Evolutionary conservation across 2,797 vertebrate genomes (phyloP), one percentile per base, ranked within the genome.

Genomic region (Tokudaia muenninki): DNA sequence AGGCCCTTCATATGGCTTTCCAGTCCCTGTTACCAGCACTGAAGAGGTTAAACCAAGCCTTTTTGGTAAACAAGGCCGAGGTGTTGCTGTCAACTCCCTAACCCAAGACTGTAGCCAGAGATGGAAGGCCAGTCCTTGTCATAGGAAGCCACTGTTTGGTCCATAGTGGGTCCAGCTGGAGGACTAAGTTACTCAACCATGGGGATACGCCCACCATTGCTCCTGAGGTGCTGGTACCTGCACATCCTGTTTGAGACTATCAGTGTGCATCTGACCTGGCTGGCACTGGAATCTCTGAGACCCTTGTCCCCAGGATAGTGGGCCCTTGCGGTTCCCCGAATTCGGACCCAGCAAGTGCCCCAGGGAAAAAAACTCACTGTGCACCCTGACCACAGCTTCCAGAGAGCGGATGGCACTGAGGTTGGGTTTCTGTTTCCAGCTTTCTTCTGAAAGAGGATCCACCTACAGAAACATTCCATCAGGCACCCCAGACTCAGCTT

Each of bases 331-430:
- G 9, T 24, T 61, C 63, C 57, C 87, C 44, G 12, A 11, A 44
- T 80, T 41, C 86, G 22, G 26, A 80, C 24, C 57, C 55, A 34
- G 59, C 5, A 0, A 72, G 6, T 13, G 19, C n/a, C 31, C 44
- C 19, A 0, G 13, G 19, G 13, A 79, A 90, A 79, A 90, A 98
- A 98, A 99, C 99, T 99, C 98, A 99, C 99, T 99, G 94, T 99
- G 99, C 96, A 99, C 99, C 95, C 99, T 99, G 95, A 99, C 98
- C 98, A 99, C 99, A 0, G 99, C 98, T 97, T 99, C 99, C 97
- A 99, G 98, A 34, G 99, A 99, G 97, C 98, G 99, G 94, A 99
- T 99, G 2, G 99, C 99, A 0, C 99, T 99, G 96, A 98, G 94
- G 92, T 99, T 99, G 78, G 99, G 99, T 92, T 99, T 99, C 98